phyloP scores from a whole-genome alignment of 2,113 vertebrate genomes.

The Marcusenius ussheri region DNA sequence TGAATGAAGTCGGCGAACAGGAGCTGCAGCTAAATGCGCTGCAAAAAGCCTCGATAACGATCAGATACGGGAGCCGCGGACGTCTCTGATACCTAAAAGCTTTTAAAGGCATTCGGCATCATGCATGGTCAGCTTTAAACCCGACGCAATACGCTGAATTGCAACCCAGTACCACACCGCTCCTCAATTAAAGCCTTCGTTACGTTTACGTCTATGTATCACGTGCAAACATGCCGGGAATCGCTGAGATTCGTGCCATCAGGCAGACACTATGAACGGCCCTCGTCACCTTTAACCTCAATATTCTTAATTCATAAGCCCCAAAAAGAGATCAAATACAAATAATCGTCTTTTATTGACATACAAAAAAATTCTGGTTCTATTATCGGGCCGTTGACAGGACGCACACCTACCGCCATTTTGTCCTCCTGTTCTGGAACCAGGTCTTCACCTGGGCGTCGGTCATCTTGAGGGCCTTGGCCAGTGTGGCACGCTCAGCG shows the following conservation, averaged over 20 bases:
- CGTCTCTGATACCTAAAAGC: background rate
- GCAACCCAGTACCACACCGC: background rate
- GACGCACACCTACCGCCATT: conserved; percentile 79
- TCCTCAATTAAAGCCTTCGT: background rate
- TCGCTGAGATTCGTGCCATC: background rate
- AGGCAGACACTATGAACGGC: background rate
- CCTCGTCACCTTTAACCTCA: background rate
- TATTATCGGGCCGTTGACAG: background rate
- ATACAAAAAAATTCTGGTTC: background rate
- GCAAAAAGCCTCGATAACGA: background rate
- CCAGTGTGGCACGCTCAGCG: conserved; percentile 76
- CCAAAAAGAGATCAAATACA: background rate
- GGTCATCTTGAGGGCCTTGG: conserved; percentile 92
- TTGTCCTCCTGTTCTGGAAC: conserved; percentile 97
- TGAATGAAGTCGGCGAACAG: background rate
- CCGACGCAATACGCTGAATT: background rate
- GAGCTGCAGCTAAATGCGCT: background rate
- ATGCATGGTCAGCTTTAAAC: background rate
- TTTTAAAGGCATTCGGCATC: background rate
- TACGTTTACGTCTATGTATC: background rate
- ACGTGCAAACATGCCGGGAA: background rate
- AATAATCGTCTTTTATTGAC: background rate
- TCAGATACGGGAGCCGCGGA: background rate
- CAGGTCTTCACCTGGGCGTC: conserved; percentile 97
- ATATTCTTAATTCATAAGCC: background rate